phyloP scores from a whole-genome alignment of 2,888 invertebrate species.

The Eilema depressum region DNA sequence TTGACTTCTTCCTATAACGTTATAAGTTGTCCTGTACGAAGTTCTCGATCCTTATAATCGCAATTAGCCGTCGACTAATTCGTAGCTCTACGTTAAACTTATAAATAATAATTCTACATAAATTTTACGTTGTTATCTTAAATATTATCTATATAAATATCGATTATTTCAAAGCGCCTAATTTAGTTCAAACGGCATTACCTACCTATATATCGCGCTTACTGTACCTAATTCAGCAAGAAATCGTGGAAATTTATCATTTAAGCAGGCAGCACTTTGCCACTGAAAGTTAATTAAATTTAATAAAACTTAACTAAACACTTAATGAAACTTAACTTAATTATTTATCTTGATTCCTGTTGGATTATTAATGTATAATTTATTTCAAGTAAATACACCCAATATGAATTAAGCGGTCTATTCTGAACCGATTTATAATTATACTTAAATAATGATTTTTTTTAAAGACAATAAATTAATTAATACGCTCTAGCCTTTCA shows the following conservation, averaged over 20 bases:
- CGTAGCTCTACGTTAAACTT: neutral
- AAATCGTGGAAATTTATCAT: neutral
- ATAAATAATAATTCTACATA: neutral
- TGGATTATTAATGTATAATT: too few relatives aligned
- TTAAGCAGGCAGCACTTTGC: too few relatives aligned
- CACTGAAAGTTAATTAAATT: neutral
- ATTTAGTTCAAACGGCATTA: neutral
- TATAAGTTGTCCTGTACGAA: neutral
- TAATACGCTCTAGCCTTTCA: too few relatives aligned
- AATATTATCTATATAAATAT: neutral
- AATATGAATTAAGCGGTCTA: too few relatives aligned
- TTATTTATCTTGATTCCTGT: too few relatives aligned
- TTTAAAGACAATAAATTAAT: too few relatives aligned
- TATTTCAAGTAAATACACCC: too few relatives aligned
- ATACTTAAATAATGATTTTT: too few relatives aligned
- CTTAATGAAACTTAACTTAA: too few relatives aligned
- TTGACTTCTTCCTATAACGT: slow-evolving; percentile 5
- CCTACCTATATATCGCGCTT: neutral
- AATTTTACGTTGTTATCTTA: slow-evolving; percentile 1
- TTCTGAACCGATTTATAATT: too few relatives aligned
- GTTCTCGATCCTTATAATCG: neutral
- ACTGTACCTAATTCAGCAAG: neutral
- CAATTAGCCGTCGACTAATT: neutral
- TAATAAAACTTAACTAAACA: too few relatives aligned
- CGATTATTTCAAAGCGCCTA: neutral